Conservation (phyloP, 1,140 invertebrate genomes). For the Aphelinus certus region DNA sequence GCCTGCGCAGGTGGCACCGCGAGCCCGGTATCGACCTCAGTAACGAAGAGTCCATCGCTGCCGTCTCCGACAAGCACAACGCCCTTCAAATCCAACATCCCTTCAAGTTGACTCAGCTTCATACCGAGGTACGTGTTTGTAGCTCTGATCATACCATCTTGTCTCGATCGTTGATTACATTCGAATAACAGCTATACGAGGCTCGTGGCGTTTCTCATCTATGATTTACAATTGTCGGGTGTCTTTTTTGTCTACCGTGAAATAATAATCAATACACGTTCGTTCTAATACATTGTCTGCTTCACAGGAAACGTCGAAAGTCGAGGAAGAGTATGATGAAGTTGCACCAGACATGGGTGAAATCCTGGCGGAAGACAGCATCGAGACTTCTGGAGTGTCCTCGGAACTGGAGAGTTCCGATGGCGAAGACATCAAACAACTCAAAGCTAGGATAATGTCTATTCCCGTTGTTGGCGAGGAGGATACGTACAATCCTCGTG, state of each 20-base stretch:
- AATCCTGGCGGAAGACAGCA: constrained; percentile 46
- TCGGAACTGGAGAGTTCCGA: constrained; percentile 61
- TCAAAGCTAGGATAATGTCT: constrained; percentile 66
- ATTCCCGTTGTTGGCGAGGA: constrained; percentile 69
- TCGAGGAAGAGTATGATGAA: constrained; percentile 53
- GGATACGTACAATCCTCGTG: constrained; percentile 76
- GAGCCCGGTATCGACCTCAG: constrained; percentile 50
- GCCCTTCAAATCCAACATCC: not conserved
- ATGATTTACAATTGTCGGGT: too few relatives aligned
- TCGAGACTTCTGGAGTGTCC: constrained; percentile 58
- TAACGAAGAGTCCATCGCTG: constrained; percentile 50
- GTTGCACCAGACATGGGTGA: constrained; percentile 42
- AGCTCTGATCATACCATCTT: too few relatives aligned
- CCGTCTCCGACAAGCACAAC: constrained; percentile 41
- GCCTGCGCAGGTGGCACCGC: constrained; percentile 54
- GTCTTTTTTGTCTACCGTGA: not conserved
- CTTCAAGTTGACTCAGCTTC: too few relatives aligned
- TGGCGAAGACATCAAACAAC: constrained; percentile 65
- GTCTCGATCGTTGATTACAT: too few relatives aligned
- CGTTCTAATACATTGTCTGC: not conserved
- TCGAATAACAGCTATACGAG: too few relatives aligned
- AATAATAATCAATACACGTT: not conserved
- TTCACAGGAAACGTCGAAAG: constrained; percentile 27
- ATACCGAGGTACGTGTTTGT: too few relatives aligned
- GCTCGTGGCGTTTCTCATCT: too few relatives aligned